Conservation (phyloP, 1,140 invertebrate genomes). For the Cepaea nemoralis region DNA sequence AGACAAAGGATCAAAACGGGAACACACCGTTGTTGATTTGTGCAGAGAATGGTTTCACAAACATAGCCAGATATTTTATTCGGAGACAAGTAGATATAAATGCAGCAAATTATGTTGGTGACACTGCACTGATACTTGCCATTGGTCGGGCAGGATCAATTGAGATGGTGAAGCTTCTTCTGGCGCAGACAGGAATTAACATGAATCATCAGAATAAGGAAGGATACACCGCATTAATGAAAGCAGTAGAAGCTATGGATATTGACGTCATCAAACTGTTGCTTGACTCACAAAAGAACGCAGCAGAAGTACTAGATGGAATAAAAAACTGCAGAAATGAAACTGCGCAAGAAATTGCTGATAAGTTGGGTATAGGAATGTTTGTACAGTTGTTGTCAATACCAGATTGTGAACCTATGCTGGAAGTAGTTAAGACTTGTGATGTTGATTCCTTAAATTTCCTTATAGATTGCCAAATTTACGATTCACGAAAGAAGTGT, state of each 20-base stretch:
- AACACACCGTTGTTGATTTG: neutral
- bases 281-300: neutral
- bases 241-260: neutral
- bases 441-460: neutral
- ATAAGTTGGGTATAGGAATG: neutral
- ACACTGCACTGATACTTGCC: neutral
- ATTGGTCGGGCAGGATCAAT: neutral
- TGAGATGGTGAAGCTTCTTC: neutral
- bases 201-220: neutral
- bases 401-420: neutral
- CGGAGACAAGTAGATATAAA: neutral
- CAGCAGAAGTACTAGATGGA: too few relatives aligned
- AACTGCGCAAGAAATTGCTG: neutral
- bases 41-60: neutral
- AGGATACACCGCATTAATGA: slow-evolving; percentile 8
- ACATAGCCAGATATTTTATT: neutral
- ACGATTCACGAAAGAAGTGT: neutral
- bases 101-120: neutral
- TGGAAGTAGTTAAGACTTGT: neutral
- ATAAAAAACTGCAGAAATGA: neutral
- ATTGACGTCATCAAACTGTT: neutral
- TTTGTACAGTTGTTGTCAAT: neutral
- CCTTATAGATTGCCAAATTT: neutral
- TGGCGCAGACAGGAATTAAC: neutral
- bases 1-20: neutral